Conservation (phyloP, 2,113 vertebrate genomes). For the Labeo catla region DNA sequence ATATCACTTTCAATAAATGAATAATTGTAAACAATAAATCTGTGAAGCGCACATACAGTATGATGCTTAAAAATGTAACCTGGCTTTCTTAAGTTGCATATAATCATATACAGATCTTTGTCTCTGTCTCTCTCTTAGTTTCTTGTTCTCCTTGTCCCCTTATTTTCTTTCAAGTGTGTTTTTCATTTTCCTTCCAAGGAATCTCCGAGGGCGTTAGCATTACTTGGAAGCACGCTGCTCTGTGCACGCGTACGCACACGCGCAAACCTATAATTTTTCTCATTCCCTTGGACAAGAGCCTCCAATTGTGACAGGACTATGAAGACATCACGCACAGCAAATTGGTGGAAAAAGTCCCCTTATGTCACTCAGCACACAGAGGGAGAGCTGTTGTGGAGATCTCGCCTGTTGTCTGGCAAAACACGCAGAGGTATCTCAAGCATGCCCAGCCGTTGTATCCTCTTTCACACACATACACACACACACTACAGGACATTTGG, state of each 20-base stretch:
- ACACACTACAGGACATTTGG: not conserved
- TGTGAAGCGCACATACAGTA: not conserved
- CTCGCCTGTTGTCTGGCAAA: conserved; percentile 40
- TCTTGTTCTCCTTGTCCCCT: not conserved
- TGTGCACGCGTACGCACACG: not conserved
- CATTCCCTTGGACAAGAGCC: conserved; percentile 1
- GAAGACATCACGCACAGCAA: conserved; percentile 20
- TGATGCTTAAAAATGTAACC: not conserved
- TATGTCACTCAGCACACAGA: conserved; percentile 6
- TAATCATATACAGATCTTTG: not conserved
- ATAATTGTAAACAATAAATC: not conserved
- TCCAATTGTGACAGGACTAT: conserved; percentile 24
- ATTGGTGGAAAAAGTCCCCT: conserved; percentile 29
- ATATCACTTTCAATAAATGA: too few relatives aligned
- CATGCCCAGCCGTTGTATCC: conserved; percentile 8
- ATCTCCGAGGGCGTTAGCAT: not conserved
- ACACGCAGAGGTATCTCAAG: conserved; percentile 36
- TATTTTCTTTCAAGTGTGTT: not conserved
- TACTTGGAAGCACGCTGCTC: conserved; percentile 1
- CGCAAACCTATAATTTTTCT: conserved; percentile 30
- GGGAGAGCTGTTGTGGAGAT: conserved; percentile 33
- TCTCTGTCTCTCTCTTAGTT: not conserved
- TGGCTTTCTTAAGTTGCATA: not conserved
- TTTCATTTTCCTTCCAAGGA: conserved; percentile 38
- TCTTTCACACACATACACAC: conserved; percentile 20